A percentile compares a stretch with the other conserved stretches of the same genome.
Conservation (phyloP, 2,113 vertebrate species). For the Pollimyrus isidori region DNA sequence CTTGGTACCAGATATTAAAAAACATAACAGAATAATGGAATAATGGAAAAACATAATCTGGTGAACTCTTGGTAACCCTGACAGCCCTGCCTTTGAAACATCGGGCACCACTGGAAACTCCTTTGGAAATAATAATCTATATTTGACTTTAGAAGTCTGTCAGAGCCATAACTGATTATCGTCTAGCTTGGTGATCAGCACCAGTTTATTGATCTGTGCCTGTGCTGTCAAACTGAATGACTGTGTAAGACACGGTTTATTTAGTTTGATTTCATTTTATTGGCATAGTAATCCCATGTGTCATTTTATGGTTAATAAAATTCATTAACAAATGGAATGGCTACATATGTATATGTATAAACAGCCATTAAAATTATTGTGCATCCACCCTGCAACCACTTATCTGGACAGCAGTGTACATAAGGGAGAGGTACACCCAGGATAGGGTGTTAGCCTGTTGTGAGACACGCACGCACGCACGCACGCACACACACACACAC, state of each 20-base stretch:
- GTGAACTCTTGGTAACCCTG: conserved; percentile 61
- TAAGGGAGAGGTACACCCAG: neutral
- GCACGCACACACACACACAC: neutral
- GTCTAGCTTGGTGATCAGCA: neutral
- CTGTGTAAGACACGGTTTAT: conserved; percentile 29
- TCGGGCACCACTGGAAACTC: conserved; percentile 19
- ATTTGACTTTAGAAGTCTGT: conserved; percentile 15
- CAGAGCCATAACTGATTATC: neutral
- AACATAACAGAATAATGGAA: neutral
- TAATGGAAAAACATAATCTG: conserved; percentile 51
- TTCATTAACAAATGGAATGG: neutral
- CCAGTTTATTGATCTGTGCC: conserved; percentile 8
- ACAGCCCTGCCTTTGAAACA: conserved; percentile 27
- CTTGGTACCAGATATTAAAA: conserved; percentile 39
- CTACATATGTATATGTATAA: neutral
- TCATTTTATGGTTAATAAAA: conserved; percentile 67
- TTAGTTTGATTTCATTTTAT: conserved; percentile 48
- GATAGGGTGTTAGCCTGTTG: neutral
- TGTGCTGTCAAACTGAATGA: conserved; percentile 8
- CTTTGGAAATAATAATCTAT: conserved; percentile 27
- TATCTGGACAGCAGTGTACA: neutral
- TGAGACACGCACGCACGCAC: neutral
- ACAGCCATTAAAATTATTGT: neutral
- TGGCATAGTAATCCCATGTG: conserved; percentile 55
- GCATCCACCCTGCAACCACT: neutral